Conservation (phyloP, 2,888 invertebrate species). For the Blera fallax region DNA sequence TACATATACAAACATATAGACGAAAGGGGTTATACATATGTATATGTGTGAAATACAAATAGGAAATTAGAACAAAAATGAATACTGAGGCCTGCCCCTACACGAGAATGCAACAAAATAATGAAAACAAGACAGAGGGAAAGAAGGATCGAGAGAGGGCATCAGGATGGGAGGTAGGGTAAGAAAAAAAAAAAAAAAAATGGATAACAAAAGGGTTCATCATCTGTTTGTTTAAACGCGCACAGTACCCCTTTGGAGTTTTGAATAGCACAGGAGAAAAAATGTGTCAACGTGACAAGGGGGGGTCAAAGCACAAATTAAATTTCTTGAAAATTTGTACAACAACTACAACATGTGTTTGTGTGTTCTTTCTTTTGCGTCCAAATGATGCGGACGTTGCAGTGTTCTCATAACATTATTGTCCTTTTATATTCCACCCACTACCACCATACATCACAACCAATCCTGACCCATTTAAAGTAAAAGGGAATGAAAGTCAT, state of each 20-base stretch:
- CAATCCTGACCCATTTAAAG: neutral
- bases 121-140: neutral
- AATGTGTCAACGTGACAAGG: neutral
- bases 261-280: neutral
- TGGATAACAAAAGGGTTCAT: neutral
- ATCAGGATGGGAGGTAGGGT: neutral
- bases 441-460: neutral
- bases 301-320: constrained; percentile 2
- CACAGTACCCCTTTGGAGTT: neutral
- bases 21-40: neutral
- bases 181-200: too few relatives aligned
- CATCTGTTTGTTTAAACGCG: neutral
- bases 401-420: constrained; percentile 2
- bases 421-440: neutral
- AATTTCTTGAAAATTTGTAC: neutral
- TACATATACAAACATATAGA: too few relatives aligned
- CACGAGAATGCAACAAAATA: neutral
- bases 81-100: neutral
- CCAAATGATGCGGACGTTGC: constrained; percentile 13
- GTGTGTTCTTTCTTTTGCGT: neutral
- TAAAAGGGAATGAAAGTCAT: neutral
- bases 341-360: neutral
- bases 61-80: neutral
- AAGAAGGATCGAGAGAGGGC: neutral
- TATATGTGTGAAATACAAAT: neutral